A percentile compares a stretch with the other conserved stretches of the same genome.
phyloP scores from a whole-genome alignment of 2,888 invertebrate genomes.

The Elgonia sp. region DNA sequence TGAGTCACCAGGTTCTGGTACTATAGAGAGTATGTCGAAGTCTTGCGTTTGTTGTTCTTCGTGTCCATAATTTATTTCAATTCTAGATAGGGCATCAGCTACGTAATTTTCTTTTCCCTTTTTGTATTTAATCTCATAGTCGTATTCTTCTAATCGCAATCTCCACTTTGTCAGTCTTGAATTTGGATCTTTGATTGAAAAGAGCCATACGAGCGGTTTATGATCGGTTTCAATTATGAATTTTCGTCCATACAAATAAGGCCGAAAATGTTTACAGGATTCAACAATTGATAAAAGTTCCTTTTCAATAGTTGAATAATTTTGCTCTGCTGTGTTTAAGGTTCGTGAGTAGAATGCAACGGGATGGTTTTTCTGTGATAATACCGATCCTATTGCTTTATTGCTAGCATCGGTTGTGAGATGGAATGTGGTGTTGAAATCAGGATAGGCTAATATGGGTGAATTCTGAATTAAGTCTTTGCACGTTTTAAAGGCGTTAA shows the following conservation, averaged over 20 bases:
- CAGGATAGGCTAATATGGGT: conserved; percentile 56
- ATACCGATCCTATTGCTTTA: conserved; percentile 41
- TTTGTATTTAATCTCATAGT: conserved; percentile 82
- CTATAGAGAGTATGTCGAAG: conserved; percentile 1
- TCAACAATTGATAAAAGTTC: conserved; percentile 83
- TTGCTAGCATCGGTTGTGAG: conserved; percentile 50
- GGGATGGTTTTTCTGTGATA: conserved; percentile 23
- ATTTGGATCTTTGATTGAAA: conserved; percentile 81
- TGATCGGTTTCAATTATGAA: too few relatives aligned
- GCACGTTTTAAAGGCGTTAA: conserved; percentile 23
- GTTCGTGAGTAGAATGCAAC: not conserved
- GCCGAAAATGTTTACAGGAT: too few relatives aligned
- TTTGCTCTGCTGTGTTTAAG: conserved; percentile 77
- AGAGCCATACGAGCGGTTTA: conserved; percentile 83
- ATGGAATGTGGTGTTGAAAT: conserved; percentile 44
- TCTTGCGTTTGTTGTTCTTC: not conserved
- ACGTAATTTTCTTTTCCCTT: conserved; percentile 80
- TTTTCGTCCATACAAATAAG: too few relatives aligned
- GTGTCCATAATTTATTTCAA: conserved; percentile 14
- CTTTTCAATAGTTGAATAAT: conserved; percentile 84
- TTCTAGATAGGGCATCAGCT: conserved; percentile 79
- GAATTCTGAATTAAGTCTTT: conserved; percentile 33
- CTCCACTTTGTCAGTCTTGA: conserved; percentile 81
- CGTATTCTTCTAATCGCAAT: conserved; percentile 82
- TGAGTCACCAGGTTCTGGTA: conserved; percentile 22